A percentile compares a stretch with the other conserved stretches of the same genome.
Evolutionary conservation across 2,113 vertebrate species (phyloP).

Genomic region (Scomber colias): DNA sequence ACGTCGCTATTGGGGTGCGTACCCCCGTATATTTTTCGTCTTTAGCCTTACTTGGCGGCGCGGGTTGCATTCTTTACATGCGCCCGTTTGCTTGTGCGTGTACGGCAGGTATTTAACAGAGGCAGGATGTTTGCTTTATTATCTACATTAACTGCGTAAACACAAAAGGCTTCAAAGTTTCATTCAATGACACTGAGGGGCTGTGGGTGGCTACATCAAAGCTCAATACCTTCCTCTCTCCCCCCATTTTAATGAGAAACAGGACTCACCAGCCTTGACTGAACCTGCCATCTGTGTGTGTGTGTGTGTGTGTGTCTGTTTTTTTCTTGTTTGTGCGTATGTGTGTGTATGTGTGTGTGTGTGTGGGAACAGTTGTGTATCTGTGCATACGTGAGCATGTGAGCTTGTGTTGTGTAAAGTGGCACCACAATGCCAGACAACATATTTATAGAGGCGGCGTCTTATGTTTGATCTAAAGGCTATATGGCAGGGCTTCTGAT

Average conservation of each 20-base stretch:
- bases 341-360: constrained; percentile 33
- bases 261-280: constrained; percentile 86
- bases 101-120: constrained; percentile 81
- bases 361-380: constrained; percentile 52
- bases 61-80: constrained; percentile 59
- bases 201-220: constrained; percentile 88
- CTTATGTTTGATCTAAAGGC: constrained; percentile 71
- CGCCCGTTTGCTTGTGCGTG: constrained; percentile 41
- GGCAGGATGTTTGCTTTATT: constrained; percentile 85
- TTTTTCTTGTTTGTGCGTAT: constrained; percentile 48
- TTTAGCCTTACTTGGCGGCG: constrained; percentile 56
- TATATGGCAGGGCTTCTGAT: constrained; percentile 42
- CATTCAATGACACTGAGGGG: constrained; percentile 82
- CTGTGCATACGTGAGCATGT: constrained; percentile 53
- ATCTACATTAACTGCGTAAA: constrained; percentile 79
- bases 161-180: constrained; percentile 83
- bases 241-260: constrained; percentile 85
- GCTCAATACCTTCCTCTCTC: constrained; percentile 79
- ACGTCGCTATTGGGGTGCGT: constrained; percentile 44
- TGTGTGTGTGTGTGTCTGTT: constrained; percentile 26
- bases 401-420: constrained; percentile 70
- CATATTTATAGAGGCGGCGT: constrained; percentile 73
- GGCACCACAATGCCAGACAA: constrained; percentile 71
- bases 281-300: constrained; percentile 84
- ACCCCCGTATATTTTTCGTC: constrained; percentile 58